These are phyloP conservation scores for Ectemnius cavifrons DNA, from an alignment of 2,888 invertebrate genomes.

Conservation along the genomic window DNA sequence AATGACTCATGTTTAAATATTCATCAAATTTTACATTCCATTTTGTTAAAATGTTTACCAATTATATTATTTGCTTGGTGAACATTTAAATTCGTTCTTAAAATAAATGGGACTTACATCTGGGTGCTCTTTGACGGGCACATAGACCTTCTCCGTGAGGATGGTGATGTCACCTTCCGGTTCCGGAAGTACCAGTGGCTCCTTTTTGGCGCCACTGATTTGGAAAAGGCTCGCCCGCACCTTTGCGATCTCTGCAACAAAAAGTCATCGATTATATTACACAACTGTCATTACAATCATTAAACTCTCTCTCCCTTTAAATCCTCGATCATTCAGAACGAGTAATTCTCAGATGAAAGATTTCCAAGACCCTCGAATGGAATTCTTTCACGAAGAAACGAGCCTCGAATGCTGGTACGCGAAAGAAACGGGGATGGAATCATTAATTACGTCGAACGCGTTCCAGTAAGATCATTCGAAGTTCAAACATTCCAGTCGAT, in stretches of 20 bases:
- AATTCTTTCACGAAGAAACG: slow-evolving; percentile 8
- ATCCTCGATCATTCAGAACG: neutral
- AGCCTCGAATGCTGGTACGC: neutral
- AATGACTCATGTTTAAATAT: no score
- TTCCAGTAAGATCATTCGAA: no score
- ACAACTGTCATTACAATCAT: neutral
- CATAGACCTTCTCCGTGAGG: slow-evolving; percentile 99
- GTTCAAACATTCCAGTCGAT: no score
- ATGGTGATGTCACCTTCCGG: slow-evolving; percentile 94
- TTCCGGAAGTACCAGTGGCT: slow-evolving; percentile 94
- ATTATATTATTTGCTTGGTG: no score
- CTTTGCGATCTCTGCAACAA: slow-evolving; percentile 94
- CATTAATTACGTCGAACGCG: neutral
- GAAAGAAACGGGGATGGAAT: neutral
- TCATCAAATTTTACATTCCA: no score
- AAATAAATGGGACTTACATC: slow-evolving; percentile 89
- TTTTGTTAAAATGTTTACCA: no score
- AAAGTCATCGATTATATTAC: slow-evolving; percentile 4
- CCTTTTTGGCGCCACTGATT: slow-evolving; percentile 98
- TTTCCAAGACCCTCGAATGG: neutral
- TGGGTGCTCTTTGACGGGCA: slow-evolving; percentile 99
- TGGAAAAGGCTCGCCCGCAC: slow-evolving; percentile 98
- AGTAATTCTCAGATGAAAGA: neutral
- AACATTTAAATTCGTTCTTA: neutral
- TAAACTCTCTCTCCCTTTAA: no score